phyloP scores from a whole-genome alignment of 2,888 invertebrate genomes.

The Agrochola circellaris region DNA sequence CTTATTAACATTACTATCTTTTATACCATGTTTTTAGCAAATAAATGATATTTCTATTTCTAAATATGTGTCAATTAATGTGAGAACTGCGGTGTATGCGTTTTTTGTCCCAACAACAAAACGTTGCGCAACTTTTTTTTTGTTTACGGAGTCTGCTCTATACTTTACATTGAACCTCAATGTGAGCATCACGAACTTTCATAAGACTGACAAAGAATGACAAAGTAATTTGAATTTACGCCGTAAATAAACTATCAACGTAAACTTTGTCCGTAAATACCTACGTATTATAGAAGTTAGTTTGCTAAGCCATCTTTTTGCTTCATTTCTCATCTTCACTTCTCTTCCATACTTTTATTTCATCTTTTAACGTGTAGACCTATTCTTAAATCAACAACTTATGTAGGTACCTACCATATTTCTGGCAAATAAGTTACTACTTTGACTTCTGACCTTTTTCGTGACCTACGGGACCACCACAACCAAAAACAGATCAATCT shows the following conservation, averaged over 20 bases:
- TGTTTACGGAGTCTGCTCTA: no score
- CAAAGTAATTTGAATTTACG: background rate
- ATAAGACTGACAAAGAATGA: background rate
- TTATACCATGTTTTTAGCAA: no score
- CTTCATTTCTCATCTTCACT: no score
- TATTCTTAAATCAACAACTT: background rate
- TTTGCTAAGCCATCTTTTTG: background rate
- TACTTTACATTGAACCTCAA: no score
- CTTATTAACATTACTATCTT: no score
- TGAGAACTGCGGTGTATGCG: no score
- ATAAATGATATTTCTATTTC: no score
- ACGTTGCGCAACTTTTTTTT: no score
- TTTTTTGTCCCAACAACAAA: no score
- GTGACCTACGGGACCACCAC: conserved; percentile 21
- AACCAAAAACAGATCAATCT: background rate
- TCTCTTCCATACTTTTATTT: background rate
- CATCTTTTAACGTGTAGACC: background rate
- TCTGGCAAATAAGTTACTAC: background rate
- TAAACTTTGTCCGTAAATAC: background rate
- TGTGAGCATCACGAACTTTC: background rate
- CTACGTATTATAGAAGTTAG: background rate
- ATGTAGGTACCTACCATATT: background rate
- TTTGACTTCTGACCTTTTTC: background rate
- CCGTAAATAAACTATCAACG: background rate
- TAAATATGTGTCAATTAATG: no score